Evolutionary conservation across 2,797 vertebrate species (phyloP).

Genomic region (Cheirogaleus major): DNA sequence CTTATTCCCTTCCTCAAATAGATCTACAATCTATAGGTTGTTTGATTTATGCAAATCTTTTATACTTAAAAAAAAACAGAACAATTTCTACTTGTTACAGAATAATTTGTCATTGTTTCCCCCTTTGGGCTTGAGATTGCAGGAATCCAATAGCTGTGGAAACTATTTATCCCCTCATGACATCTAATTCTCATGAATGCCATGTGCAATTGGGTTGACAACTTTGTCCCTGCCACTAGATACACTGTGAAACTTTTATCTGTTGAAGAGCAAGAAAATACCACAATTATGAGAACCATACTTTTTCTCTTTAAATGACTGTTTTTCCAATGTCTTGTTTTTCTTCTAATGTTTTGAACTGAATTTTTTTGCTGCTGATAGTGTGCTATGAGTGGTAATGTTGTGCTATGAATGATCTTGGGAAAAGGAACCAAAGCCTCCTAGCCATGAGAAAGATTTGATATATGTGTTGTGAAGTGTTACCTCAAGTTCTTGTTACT

Average conservation of each 20-base stretch:
- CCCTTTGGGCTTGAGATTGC: neutral
- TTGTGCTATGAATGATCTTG: constrained; percentile 1
- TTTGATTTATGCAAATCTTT: constrained; percentile 35
- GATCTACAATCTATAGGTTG: neutral
- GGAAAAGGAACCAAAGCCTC: neutral
- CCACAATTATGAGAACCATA: neutral
- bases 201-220: neutral
- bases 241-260: neutral
- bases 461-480: neutral
- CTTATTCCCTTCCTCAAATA: constrained; percentile 24
- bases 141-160: neutral
- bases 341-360: constrained; percentile 24
- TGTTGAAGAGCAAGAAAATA: constrained; percentile 42
- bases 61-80: neutral
- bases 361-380: neutral
- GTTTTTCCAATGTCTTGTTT: neutral
- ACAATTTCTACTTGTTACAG: neutral
- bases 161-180: neutral
- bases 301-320: constrained; percentile 43
- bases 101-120: constrained; percentile 14
- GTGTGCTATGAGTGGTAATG: neutral
- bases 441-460: neutral
- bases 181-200: neutral
- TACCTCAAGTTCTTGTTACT: constrained; percentile 31
- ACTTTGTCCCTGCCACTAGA: neutral